These are phyloP conservation scores for Paramisgurnus dabryanus DNA, from an alignment of 2,113 vertebrate species.

Conservation along the genomic window DNA sequence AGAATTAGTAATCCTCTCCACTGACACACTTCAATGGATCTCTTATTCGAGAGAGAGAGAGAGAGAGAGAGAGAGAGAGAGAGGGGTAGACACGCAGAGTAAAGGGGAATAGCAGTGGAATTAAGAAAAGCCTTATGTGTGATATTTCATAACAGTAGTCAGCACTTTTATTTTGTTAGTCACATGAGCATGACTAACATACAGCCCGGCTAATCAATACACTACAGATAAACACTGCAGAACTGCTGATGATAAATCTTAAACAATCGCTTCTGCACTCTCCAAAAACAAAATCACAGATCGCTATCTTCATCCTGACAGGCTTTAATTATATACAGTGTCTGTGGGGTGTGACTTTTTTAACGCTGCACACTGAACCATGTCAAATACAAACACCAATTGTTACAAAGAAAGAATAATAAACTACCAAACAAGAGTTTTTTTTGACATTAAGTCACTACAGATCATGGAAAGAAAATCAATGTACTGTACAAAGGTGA, in stretches of 20 bases:
- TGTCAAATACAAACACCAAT: not conserved
- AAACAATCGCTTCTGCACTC: not conserved
- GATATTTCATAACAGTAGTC: slow-evolving; percentile 1
- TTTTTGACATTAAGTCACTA: too few species aligned
- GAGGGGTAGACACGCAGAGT: not conserved
- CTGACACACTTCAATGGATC: too few species aligned
- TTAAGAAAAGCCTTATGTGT: not conserved
- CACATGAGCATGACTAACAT: not conserved
- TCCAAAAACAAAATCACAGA: not conserved
- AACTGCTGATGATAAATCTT: slow-evolving; percentile 12
- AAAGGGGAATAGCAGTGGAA: not conserved
- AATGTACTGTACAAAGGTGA: too few species aligned
- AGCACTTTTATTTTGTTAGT: not conserved
- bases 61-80: not conserved
- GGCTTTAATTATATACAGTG: not conserved
- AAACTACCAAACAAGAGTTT: not conserved
- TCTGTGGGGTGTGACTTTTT: not conserved
- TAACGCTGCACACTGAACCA: not conserved
- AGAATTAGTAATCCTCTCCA: slow-evolving; percentile 7
- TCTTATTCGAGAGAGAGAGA: not conserved
- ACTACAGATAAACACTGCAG: not conserved
- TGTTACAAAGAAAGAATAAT: not conserved
- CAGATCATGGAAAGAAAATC: too few species aligned
- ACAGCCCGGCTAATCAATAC: not conserved
- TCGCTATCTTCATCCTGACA: not conserved